Base-by-base conservation (phyloP, 2,888 invertebrate species). In the Hirtodrosophila duncani region DNA sequence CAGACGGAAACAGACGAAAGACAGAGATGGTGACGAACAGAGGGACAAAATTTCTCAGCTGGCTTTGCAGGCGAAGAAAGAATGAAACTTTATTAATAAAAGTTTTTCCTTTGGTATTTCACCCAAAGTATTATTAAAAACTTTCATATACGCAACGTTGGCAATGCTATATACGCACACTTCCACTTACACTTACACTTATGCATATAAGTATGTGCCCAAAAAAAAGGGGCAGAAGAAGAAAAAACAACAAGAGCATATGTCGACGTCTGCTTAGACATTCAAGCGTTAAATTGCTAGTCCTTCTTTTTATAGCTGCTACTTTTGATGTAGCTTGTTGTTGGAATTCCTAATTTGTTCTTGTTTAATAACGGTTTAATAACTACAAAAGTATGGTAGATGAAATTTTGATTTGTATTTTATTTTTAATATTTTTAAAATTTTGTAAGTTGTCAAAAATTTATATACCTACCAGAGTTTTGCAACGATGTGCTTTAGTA, bases 51-150 rank as follows among this genome's bases (percentile, higher is more conserved):
- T n/a, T n/a, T n/a, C n/a, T n/a, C n/a, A n/a, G n/a, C n/a, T 30
- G 14, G 14, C 5, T 30, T 14, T 26, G 49, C 21, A 46, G 34
- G 14, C 30, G 18, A 57, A 51, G 56, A 56, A 50, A 81, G 71
- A 71, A 81, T 55, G 80, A 75, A 75, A 81, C 81, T 75, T 75
- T 75, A 81, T 75, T 75, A 75, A 75, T 75, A 75, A 75, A 75
- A 81, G 81, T 75, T 81, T 75, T 75, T 81, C 77, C 75, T 78
- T 74, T 74, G 77, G 71, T 63, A 79, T 81, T 81, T 72, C 59
- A 53, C 48, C 67, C 70, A 69, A n/a, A 72, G 81, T 72, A 74
- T 81, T 81, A 74, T 74, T 81, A 81, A 74, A 74, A 74, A 74
- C 81, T 74, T 74, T 78, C 70, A 69, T 72, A 66, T 78, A 80